These are phyloP conservation scores for Sinocyclocheilus maitianheensis DNA, from an alignment of 2,113 vertebrate species.

Conservation along the genomic window DNA sequence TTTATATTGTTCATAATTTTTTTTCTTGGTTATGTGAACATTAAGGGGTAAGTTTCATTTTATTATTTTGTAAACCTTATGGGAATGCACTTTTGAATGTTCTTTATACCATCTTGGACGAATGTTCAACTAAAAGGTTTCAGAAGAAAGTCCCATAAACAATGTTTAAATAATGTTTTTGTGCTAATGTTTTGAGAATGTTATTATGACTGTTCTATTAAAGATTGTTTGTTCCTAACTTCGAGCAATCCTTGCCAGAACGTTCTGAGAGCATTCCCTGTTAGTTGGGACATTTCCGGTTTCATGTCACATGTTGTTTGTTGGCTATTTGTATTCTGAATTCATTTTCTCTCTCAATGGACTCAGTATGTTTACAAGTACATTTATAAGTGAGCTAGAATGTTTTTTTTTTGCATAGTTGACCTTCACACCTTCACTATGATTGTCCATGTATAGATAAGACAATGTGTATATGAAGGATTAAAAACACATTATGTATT, in stretches of 20 bases:
- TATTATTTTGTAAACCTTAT: too few relatives aligned
- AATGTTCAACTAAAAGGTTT: too few relatives aligned
- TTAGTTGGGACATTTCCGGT: not conserved
- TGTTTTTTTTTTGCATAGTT: not conserved
- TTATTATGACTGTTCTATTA: too few relatives aligned
- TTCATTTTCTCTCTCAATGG: not conserved
- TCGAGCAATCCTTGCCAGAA: not conserved
- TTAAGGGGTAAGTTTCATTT: too few relatives aligned
- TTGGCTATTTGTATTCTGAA: not conserved
- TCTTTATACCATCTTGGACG: too few relatives aligned
- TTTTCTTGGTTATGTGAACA: too few relatives aligned
- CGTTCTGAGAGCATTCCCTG: not conserved
- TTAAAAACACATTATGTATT: not conserved
- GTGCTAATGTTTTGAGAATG: too few relatives aligned
- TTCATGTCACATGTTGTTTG: too few relatives aligned
- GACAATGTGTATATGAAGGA: not conserved
- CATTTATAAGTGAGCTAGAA: not conserved
- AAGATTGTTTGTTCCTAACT: not conserved
- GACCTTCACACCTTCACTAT: not conserved
- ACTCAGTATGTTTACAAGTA: not conserved
- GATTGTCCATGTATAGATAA: not conserved
- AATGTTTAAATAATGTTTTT: too few relatives aligned
- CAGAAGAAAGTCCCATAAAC: too few relatives aligned
- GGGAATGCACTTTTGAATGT: too few relatives aligned
- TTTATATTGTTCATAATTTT: too few relatives aligned